Percentiles rank a stretch among this genome's conserved stretches.
phyloP scores from a whole-genome alignment of 2,888 invertebrate genomes.

The Corbicula japonica region DNA sequence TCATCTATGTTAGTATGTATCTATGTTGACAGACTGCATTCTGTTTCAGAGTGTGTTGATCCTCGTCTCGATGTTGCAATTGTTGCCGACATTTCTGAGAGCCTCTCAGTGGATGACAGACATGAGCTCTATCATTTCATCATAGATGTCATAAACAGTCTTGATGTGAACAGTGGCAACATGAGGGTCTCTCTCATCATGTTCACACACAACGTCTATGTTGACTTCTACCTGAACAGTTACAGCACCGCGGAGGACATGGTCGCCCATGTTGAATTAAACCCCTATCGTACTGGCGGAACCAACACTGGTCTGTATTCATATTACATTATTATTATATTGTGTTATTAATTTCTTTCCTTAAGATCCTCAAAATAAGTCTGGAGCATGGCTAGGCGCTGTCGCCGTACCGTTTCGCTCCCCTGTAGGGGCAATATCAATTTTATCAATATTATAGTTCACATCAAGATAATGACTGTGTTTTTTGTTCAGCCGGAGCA shows the following conservation, averaged over 20 bases:
- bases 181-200: constrained; percentile 12
- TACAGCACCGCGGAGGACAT: constrained; percentile 18
- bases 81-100: constrained; percentile 23
- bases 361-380: neutral
- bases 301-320: constrained; percentile 27
- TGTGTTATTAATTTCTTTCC: neutral
- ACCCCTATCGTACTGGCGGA: neutral
- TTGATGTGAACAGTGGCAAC: constrained; percentile 12
- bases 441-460: neutral
- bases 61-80: constrained; percentile 19
- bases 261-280: neutral
- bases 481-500: constrained; percentile 1
- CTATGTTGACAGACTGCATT: neutral
- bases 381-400: neutral
- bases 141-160: constrained; percentile 1
- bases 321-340: neutral
- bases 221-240: constrained; percentile 24
- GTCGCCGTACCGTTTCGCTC: neutral
- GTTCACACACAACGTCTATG: constrained; percentile 5
- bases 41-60: constrained; percentile 15
- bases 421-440: neutral
- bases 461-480: neutral
- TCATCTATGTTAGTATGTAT: neutral
- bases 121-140: neutral
- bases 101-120: constrained; percentile 1